Conservation (phyloP, 2,113 vertebrate species). For the Emydura subglobosa region DNA sequence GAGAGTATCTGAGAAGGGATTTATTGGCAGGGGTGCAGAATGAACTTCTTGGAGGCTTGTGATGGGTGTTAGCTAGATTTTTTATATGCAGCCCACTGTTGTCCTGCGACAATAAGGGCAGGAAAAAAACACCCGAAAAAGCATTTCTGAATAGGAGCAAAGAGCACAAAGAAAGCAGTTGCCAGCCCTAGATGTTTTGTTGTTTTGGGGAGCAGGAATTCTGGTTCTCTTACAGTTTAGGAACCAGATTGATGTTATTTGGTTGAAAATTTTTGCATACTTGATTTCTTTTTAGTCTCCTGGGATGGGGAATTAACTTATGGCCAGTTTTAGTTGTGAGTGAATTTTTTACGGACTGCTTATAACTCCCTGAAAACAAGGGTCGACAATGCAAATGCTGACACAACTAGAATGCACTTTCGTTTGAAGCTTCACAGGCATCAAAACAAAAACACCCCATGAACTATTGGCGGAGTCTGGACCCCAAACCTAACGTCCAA, state of each 20-base stretch:
- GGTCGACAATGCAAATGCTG: not conserved
- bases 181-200: not conserved
- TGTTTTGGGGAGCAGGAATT: not conserved
- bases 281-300: not conserved
- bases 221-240: not conserved
- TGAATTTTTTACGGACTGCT: not conserved
- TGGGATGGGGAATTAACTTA: not conserved
- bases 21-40: not conserved
- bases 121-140: not conserved
- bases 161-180: not conserved
- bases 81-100: not conserved
- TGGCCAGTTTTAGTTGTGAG: not conserved
- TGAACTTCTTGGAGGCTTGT: not conserved
- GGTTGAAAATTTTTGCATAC: not conserved
- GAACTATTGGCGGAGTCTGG: not conserved
- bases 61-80: not conserved
- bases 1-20: not conserved
- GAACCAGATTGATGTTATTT: not conserved
- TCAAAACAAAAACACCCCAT: not conserved
- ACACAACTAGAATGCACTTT: not conserved
- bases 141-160: not conserved
- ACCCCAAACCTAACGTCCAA: not conserved
- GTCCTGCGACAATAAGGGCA: not conserved
- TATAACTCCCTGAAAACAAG: not conserved
- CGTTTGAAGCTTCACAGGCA: not conserved